Base-by-base conservation (phyloP, 30 jellyfish, hydroid and myxozoan species). In the Catostylus mosaicus region DNA sequence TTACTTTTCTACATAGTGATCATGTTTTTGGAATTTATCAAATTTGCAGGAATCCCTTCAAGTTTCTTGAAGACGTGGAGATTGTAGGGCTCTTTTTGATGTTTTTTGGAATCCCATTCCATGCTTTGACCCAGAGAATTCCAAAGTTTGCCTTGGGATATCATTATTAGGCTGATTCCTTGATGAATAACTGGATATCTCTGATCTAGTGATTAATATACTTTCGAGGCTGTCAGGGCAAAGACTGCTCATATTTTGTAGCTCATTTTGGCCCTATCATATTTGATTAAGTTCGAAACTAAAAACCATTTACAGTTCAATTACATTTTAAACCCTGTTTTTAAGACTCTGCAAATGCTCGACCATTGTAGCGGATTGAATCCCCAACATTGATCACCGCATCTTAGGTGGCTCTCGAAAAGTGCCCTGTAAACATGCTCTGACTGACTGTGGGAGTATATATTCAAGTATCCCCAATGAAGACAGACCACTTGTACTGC, bases 41-140 rank as follows among this genome's bases (percentile, higher is more conserved):
- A n/a, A 2, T 37, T 43, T 35, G 82, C 45, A 70, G 33, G 67
- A 30, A 70, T 40, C 26, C 82, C 61, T 70, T 24, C 67, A 70
- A 43, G 63, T 70, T 70, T 70, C 82, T 70, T 70, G 18, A 35
- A 22, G 38, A 70, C 82, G 45, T 40, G 32, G 31, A 70, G 32
- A 65, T 32, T 65, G 77, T 65, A 50, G 77, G 57, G 59, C 77
- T 65, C 38, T 18, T 65, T 32, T 23, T 65, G 14, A 29, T 31
- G 56, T 33, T 30, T 30, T 9, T 30, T 16, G 77, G 77, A 16
- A 65, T 65, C 77, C 18, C 77, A 65, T 65, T 0, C 77, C 77
- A 29, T 32, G 43, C 6, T 65, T 65, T 65, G 43, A 57, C 77
- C 24, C 51, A 14, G 71, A 59, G 27, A 18, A 0, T 59, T 59